These are phyloP conservation scores for Aphelocoma californica DNA, from an alignment of 2,797 vertebrate species.

Conservation along the genomic window DNA sequence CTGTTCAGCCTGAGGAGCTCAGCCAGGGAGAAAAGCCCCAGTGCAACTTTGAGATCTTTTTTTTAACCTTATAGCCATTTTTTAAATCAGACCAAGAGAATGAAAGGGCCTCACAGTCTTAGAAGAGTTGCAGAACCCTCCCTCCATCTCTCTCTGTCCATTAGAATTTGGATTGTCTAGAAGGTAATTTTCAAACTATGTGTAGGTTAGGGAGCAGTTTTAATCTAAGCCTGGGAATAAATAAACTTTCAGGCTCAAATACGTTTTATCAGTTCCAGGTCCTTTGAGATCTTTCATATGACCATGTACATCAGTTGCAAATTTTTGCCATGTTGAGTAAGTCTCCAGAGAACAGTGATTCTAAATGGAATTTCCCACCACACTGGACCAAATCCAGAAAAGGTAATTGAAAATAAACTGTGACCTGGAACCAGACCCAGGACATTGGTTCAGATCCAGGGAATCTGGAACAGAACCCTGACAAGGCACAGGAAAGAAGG, in stretches of 20 bases:
- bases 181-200: not conserved
- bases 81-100: not conserved
- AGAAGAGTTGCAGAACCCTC: not conserved
- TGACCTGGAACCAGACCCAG: constrained; percentile 30
- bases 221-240: not conserved
- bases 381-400: not conserved
- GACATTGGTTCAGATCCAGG: constrained; percentile 19
- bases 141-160: not conserved
- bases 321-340: constrained; percentile 9
- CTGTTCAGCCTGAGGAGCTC: not conserved
- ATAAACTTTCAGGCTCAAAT: not conserved
- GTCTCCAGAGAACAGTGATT: not conserved
- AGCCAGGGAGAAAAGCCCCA: not conserved
- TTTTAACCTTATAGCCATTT: not conserved
- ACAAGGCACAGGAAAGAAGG: constrained; percentile 6
- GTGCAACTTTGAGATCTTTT: not conserved
- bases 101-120: not conserved
- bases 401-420: constrained; percentile 41
- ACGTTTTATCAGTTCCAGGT: not conserved
- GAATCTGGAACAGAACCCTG: not conserved
- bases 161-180: not conserved
- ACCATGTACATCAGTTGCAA: not conserved
- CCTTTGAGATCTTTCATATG: not conserved
- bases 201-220: not conserved
- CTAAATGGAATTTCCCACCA: constrained; percentile 16